Evolutionary conservation across 37 sponge, comb jelly and placozoan species (phyloP), one percentile per base, ranked within the genome.

Genomic region (Spongilla lacustris): DNA sequence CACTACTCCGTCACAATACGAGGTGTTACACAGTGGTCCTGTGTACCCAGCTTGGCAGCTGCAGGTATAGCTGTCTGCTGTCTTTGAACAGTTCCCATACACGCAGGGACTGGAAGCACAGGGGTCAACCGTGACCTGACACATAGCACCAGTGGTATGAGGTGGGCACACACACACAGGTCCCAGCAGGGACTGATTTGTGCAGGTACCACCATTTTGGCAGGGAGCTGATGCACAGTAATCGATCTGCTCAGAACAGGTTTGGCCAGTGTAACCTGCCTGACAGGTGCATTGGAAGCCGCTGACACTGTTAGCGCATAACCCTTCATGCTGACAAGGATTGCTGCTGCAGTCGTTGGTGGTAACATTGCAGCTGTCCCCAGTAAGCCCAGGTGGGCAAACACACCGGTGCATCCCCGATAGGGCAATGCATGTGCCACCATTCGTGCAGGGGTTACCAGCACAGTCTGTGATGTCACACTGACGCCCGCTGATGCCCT

Each of bases 1-100:
- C 17, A 31, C 30, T 23, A 78, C 77, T 29, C 67, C 73, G 28
- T 68, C 37, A 72, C 50, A 89, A 73, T 31, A 73, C 93, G 92
- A 23, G 88, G 33, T 68, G 34, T 67, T 70, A 70, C 95, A 95
- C n/a, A 74, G 67, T 23, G 69, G 48, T 10, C 87, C 92, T 21
- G 93, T 92, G 71, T 69, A 95, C 5, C 90, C 93, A 35, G 38
- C 29, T n/a, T 74, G 32, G 71, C 95, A 95, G 41, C 85, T 73
- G 74, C 82, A 81, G 30, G 1, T 37, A 21, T 74, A 76, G 33
- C 68, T 68, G 6, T 67, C 74, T 12, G 25, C 67, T 3, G 67
- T 66, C 33, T 89, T 86, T 11, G n/a, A 74, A 37, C 93, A 93
- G 13, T 74, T 89, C 28, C 85, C 83, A 83, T 86, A 86, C 69